phyloP scores from a whole-genome alignment of 2,888 invertebrate genomes.

The Drosophila tanythrix region DNA sequence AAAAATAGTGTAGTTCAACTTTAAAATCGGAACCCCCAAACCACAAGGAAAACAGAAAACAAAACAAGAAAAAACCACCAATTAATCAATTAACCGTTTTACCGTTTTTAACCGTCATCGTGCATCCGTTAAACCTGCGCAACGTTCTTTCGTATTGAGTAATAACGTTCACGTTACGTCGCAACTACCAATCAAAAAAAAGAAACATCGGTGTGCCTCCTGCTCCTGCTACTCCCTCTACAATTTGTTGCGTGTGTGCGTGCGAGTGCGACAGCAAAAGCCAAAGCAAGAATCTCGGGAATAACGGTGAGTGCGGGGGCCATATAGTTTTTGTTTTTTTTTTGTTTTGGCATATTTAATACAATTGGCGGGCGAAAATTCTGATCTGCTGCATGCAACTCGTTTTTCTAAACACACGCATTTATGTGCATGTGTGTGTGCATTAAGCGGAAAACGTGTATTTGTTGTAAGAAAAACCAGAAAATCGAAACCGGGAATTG shows the following conservation, averaged over 20 bases:
- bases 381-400: conserved; percentile 59
- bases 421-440: conserved; percentile 42
- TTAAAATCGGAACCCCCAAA: conserved; percentile 65
- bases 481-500: conserved; percentile 82
- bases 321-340: neutral
- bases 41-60: conserved; percentile 50
- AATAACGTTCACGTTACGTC: conserved; percentile 25
- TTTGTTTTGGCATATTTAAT: conserved; percentile 12
- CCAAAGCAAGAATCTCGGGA: conserved; percentile 19
- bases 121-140: conserved; percentile 28
- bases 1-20: conserved; percentile 63
- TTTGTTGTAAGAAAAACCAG: conserved; percentile 76
- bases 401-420: conserved; percentile 54
- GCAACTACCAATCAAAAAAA: conserved; percentile 5
- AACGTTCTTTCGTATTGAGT: conserved; percentile 43
- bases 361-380: conserved; percentile 51
- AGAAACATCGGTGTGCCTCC: conserved; percentile 1
- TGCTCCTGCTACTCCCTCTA: neutral
- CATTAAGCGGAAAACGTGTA: conserved; percentile 74
- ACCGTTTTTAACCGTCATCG: conserved; percentile 40
- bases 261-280: conserved; percentile 21
- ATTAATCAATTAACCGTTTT: conserved; percentile 29
- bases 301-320: conserved; percentile 32
- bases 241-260: conserved; percentile 14
- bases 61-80: conserved; percentile 37